Percentiles rank a stretch among this genome's conserved stretches.
These are phyloP conservation scores for Trichoplusia ni DNA, from an alignment of 1,140 invertebrate genomes.

Conservation along the genomic window DNA sequence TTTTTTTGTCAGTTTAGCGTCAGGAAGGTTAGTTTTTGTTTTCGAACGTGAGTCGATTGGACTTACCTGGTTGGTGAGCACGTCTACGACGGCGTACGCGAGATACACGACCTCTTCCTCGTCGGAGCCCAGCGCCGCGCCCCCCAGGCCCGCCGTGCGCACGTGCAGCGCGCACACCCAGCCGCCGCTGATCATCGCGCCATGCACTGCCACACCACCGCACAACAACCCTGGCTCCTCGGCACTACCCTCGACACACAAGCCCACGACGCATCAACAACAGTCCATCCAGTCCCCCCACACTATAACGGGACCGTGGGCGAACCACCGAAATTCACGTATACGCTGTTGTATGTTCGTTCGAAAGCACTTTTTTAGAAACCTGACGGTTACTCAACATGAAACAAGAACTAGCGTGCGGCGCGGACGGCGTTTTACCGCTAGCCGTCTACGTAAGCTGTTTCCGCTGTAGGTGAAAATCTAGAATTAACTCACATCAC, in stretches of 20 bases:
- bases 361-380: slow-evolving; percentile 69
- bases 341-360: slow-evolving; percentile 48
- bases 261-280: slow-evolving; percentile 38
- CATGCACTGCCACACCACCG: slow-evolving; percentile 61
- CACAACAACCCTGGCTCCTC: slow-evolving; percentile 37
- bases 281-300: slow-evolving; percentile 41
- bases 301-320: slow-evolving; percentile 59
- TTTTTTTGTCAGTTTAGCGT: not conserved
- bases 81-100: slow-evolving; percentile 94
- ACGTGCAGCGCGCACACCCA: slow-evolving; percentile 93
- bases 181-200: slow-evolving; percentile 84
- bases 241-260: slow-evolving; percentile 36
- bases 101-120: slow-evolving; percentile 97
- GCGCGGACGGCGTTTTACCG: slow-evolving; percentile 73
- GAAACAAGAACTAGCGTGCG: slow-evolving; percentile 66
- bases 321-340: slow-evolving; percentile 52
- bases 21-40: too few species aligned
- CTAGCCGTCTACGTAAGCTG: slow-evolving; percentile 76
- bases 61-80: slow-evolving; percentile 93
- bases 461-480: slow-evolving; percentile 77
- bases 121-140: slow-evolving; percentile 94
- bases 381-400: slow-evolving; percentile 71
- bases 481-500: slow-evolving; percentile 74
- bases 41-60: not conserved
- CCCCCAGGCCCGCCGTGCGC: slow-evolving; percentile 95